Base-by-base conservation (phyloP, 1,140 invertebrate genomes). In the Bombus impatiens region DNA sequence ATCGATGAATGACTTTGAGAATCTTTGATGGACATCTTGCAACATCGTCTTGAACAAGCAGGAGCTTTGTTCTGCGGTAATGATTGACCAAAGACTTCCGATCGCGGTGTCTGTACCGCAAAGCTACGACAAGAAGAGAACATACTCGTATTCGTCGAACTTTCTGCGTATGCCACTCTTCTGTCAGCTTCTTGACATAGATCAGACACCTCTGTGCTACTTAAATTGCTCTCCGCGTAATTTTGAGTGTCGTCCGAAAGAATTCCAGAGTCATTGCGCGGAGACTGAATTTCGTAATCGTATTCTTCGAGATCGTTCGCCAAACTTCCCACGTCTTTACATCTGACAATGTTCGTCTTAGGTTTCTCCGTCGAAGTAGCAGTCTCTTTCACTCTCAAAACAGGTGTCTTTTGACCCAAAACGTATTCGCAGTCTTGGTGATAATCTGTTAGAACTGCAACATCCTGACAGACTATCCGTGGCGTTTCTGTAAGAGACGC, bases 401-500 rank as follows among this genome's bases (percentile, higher is more conserved):
- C 89, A 0, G 92, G 88, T 32, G 70, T 76, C 32, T 22, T 72
- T 1, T 53, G 18, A 70, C 9, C 25, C 9, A 0, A 28, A 15
- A 37, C 10, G 18, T 68, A 1, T 12, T 89, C 86, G 12, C 90
- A 90, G 37, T 91, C 87, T n/a, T 92, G 91, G 35, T 94, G 93
- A n/a, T 92, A 79, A 68, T 95, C 94, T 0, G 94, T 94, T 12
- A 94, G 70, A 35, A 94, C 87, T 6, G 82, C 90, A 1, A 87
- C 94, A 47, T 94, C 94, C 40, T 89, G 91, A 0, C 82, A 67
- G 25, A 88, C 74, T 0, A 93, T 81, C 76, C 90, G 91, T 1
- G 88, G 79, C 5, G 91, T 89, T 0, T 94, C 91, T 4, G 93
- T 94, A 5, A 92, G 40, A 0, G 96, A 95, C 3, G 94, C 95